Conservation (phyloP, 2,888 invertebrate genomes). For the Drosophila borborema region DNA sequence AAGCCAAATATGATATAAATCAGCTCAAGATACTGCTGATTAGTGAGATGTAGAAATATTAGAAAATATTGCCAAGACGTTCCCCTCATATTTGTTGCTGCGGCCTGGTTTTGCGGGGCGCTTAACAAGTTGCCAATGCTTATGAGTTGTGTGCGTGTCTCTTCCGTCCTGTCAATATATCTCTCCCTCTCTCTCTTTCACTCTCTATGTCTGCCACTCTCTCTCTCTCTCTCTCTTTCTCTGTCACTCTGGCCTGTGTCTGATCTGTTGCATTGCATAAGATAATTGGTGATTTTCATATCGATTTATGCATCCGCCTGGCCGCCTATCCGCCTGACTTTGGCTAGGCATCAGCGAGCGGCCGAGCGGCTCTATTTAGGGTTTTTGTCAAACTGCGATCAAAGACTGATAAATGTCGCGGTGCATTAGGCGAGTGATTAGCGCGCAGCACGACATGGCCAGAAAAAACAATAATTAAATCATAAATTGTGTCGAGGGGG, state of each 20-base stretch:
- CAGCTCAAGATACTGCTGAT: no score
- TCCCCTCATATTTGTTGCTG: neutral
- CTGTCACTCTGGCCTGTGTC: constrained; percentile 18
- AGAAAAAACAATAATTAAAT: constrained; percentile 73
- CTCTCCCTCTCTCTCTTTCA: neutral
- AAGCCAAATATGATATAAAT: no score
- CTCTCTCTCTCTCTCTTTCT: constrained; percentile 4
- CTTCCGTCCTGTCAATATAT: constrained; percentile 3
- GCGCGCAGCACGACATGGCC: constrained; percentile 51
- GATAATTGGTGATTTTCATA: constrained; percentile 82
- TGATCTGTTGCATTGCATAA: constrained; percentile 63
- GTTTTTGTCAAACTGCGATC: constrained; percentile 57
- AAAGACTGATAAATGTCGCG: constrained; percentile 61
- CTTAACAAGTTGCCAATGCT: constrained; percentile 74
- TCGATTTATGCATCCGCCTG: constrained; percentile 84
- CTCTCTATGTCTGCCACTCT: neutral
- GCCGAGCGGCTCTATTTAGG: constrained; percentile 19
- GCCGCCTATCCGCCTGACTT: constrained; percentile 33
- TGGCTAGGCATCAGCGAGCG: constrained; percentile 21
- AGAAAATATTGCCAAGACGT: neutral
- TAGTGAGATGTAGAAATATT: no score
- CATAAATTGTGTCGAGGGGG: constrained; percentile 54
- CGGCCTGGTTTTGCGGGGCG: constrained; percentile 39
- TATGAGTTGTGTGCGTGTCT: constrained; percentile 57
- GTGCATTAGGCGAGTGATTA: constrained; percentile 51